Percentiles rank a stretch among this genome's conserved stretches.
phyloP scores from a whole-genome alignment of 2,797 vertebrate species.

The Pipistrellus pygmaeus region DNA sequence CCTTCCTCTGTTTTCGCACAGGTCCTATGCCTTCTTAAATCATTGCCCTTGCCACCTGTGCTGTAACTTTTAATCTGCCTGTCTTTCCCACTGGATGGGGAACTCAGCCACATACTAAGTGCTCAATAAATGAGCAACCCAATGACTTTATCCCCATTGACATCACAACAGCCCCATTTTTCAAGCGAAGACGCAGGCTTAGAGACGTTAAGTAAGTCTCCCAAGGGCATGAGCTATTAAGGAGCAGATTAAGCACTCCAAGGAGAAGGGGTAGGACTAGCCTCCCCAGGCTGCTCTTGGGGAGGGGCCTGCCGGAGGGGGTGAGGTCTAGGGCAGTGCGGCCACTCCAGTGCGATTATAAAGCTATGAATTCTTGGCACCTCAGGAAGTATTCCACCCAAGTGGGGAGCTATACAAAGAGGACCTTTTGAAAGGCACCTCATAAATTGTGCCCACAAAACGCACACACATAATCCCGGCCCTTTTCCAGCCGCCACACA shows the following conservation, averaged over 20 bases:
- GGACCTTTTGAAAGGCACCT: slow-evolving; percentile 78
- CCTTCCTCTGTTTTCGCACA: neutral
- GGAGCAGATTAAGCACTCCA: neutral
- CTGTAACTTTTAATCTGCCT: neutral
- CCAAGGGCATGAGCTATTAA: neutral
- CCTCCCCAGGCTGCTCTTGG: neutral
- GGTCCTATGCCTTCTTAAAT: neutral
- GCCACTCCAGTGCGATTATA: slow-evolving; percentile 44
- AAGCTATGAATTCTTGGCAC: slow-evolving; percentile 78
- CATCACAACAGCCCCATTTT: neutral
- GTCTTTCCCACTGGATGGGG: neutral
- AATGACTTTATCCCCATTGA: neutral
- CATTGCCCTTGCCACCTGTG: neutral
- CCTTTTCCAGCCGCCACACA: slow-evolving; percentile 46
- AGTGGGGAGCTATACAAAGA: slow-evolving; percentile 78
- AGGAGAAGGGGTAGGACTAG: neutral
- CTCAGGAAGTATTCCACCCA: slow-evolving; percentile 77
- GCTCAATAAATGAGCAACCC: neutral
- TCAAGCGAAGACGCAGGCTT: neutral
- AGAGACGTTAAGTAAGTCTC: neutral
- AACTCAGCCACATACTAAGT: neutral
- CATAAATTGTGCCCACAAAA: slow-evolving; percentile 77
- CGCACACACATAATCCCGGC: slow-evolving; percentile 10
- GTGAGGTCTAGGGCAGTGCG: neutral
- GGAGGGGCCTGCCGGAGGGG: neutral